Evolutionary conservation across 2,888 invertebrate species (phyloP), one percentile per base, ranked within the genome.

Genomic region (Andrena bucephala): DNA sequence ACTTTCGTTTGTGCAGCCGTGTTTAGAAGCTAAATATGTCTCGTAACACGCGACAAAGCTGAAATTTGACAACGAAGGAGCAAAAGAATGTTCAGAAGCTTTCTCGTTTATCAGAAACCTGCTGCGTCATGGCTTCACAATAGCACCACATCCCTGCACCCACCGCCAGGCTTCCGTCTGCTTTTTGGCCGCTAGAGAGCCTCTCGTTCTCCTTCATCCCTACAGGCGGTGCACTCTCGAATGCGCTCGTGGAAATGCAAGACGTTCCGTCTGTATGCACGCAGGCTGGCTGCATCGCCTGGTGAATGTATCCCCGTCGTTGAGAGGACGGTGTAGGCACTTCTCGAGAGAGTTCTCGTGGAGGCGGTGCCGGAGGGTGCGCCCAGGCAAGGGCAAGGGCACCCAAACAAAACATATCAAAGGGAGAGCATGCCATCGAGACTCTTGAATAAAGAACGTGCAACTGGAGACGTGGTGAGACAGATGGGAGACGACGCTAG

Each of bases 371-470:
- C 54, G 57, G 69, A 77, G 81, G 84, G 84, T 77, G 77, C 75
- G 69, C n/a, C 84, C 71, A 57, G 59, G 75, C 88, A 86, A 87
- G 87, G 87, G 86, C 88, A 87, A 87, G 88, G 85, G 72, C 85
- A 85, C 42, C 72, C 73, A 85, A 86, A 87, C 86, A 87, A 87
- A 85, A 81, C 81, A 76, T 66, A 81, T 70, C 77, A 84, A 85
- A 85, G 78, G 85, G 70, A 76, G 77, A 77, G 60, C 68, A 16
- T 16, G 36, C 66, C 77, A 78, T 78, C 72, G 83, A 83, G 83
- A 83, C 70, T 63, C 70, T 68, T 71, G 62, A 67, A 75, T 82
- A 78, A 84, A 75, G 82, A 82, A 80, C 79, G 70, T 70, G 69
- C 69, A 78, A 78, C 79, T 33, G 79, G 70, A 79, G 79, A 79